Percentiles rank a stretch among this genome's conserved stretches.
Evolutionary conservation across 2,797 vertebrate genomes (phyloP).

Genomic region (Cryptoblepharus egeriae): DNA sequence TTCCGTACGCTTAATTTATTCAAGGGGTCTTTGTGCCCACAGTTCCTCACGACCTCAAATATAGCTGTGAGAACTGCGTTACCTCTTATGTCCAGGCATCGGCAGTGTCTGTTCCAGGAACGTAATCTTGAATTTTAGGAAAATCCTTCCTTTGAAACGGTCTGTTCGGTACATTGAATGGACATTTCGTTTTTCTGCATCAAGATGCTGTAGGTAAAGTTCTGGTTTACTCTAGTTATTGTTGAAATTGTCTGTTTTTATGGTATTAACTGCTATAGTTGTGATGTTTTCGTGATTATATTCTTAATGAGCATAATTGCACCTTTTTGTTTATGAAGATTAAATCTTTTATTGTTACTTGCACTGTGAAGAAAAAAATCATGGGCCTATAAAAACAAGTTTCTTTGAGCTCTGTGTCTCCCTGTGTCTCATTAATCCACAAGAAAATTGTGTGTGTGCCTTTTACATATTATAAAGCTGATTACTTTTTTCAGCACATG

Average conservation of each 20-base stretch:
- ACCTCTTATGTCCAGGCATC: neutral
- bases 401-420: conserved; percentile 44
- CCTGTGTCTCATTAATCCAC: conserved; percentile 58
- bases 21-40: conserved; percentile 8
- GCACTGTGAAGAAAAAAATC: conserved; percentile 66
- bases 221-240: conserved; percentile 60
- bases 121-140: conserved; percentile 12
- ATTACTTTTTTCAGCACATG: neutral
- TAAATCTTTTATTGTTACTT: conserved; percentile 69
- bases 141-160: conserved; percentile 27
- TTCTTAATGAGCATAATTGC: conserved; percentile 67
- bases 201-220: conserved; percentile 56
- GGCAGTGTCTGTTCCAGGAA: neutral
- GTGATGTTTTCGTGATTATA: conserved; percentile 68
- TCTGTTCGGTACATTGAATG: conserved; percentile 59
- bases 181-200: conserved; percentile 42
- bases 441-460: conserved; percentile 27
- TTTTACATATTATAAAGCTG: neutral
- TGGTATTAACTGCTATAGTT: conserved; percentile 57
- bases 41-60: conserved; percentile 13
- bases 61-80: neutral
- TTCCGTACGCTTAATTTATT: neutral
- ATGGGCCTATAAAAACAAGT: conserved; percentile 56
- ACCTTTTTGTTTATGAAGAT: conserved; percentile 62
- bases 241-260: conserved; percentile 51